Evolutionary conservation across 2,113 vertebrate genomes (phyloP).

Genomic region (Coregonus clupeaformis): DNA sequence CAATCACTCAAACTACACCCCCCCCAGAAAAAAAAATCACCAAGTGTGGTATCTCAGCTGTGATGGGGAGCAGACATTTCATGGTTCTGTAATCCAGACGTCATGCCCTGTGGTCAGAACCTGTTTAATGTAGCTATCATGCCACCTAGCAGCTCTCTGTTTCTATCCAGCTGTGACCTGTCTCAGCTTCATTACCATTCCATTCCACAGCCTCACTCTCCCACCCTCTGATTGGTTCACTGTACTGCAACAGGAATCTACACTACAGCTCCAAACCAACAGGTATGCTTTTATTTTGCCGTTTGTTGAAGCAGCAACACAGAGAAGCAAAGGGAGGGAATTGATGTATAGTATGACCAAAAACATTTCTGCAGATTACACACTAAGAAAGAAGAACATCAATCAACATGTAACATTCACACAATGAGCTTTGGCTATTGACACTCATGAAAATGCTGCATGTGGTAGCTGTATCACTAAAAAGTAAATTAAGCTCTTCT

Average conservation of each 20-base stretch:
- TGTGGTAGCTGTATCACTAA: no score
- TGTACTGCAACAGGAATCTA: not conserved
- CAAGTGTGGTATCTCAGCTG: conserved; percentile 46
- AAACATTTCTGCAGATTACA: not conserved
- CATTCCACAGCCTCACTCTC: not conserved
- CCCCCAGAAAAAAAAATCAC: not conserved
- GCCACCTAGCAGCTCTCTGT: conserved; percentile 15
- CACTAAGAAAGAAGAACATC: no score
- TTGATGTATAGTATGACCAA: not conserved
- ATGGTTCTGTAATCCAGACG: conserved; percentile 28
- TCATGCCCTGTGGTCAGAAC: conserved; percentile 39
- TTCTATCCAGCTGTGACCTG: conserved; percentile 27
- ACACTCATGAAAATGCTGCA: not conserved
- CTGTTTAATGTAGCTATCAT: conserved; percentile 21
- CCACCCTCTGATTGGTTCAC: not conserved
- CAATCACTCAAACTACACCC: conserved; percentile 28
- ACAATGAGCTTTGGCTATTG: not conserved
- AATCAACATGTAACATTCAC: not conserved
- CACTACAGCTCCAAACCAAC: not conserved
- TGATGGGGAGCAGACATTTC: conserved; percentile 10
- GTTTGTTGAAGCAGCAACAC: not conserved
- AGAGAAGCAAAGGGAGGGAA: not conserved
- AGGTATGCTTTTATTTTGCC: conserved; percentile 1
- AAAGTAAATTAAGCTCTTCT: no score
- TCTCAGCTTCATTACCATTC: conserved; percentile 12